A percentile compares a stretch with the other conserved stretches of the same genome.
Evolutionary conservation across 2,797 vertebrate species (phyloP).

Genomic region (Oryzias sinensis): DNA sequence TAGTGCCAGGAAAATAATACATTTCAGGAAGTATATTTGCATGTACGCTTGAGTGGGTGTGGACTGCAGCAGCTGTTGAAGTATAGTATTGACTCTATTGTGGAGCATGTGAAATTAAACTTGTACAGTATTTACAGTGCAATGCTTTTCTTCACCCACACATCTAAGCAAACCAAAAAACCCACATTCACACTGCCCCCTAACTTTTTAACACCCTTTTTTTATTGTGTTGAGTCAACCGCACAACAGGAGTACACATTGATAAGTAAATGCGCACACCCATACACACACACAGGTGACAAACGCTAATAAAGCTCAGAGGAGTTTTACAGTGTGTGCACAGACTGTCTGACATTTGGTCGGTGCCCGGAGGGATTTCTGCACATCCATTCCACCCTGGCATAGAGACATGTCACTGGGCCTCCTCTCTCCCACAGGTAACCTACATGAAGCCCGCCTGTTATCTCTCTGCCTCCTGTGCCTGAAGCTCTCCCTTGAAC

Average conservation of each 20-base stretch:
- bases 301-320: slow-evolving; percentile 55
- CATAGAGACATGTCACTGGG: slow-evolving; percentile 57
- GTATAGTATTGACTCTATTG: slow-evolving; percentile 11
- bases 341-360: slow-evolving; percentile 70
- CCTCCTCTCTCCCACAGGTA: slow-evolving; percentile 55
- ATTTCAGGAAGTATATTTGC: slow-evolving; percentile 25
- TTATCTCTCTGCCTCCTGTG: slow-evolving; percentile 56
- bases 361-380: slow-evolving; percentile 37
- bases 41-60: slow-evolving; percentile 19
- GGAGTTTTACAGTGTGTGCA: slow-evolving; percentile 48
- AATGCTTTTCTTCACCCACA: slow-evolving; percentile 54
- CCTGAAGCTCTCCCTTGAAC: slow-evolving; percentile 52
- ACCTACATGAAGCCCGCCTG: slow-evolving; percentile 60
- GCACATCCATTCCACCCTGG: slow-evolving; percentile 51
- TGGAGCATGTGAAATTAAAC: slow-evolving; percentile 39
- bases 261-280: slow-evolving; percentile 16
- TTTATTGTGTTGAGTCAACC: slow-evolving; percentile 65
- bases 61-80: slow-evolving; percentile 2
- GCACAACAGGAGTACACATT: slow-evolving; percentile 35
- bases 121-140: slow-evolving; percentile 49
- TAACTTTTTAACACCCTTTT: slow-evolving; percentile 39
- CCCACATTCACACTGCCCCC: slow-evolving; percentile 48
- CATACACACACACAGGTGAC: slow-evolving; percentile 50
- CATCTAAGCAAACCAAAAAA: slow-evolving; percentile 58
- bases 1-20: slow-evolving; percentile 44